Conservation (phyloP, 2,113 vertebrate genomes). For the Meleagris gallopavo region DNA sequence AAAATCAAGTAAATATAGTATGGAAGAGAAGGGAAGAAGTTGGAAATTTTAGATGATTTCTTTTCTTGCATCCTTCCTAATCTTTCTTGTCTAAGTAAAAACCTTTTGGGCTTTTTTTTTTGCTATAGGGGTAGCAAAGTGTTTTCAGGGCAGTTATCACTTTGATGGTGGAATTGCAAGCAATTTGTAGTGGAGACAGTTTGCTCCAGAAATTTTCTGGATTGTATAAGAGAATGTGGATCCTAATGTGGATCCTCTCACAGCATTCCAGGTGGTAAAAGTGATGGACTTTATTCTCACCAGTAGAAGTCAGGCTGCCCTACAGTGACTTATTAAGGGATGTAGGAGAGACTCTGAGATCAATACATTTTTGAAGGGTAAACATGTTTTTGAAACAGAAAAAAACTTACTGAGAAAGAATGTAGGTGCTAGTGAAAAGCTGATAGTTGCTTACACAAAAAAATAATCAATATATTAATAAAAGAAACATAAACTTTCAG, state of each 20-base stretch:
- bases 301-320: background rate
- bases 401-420: background rate
- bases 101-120: background rate
- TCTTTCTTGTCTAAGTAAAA: background rate
- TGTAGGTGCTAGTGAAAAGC: background rate
- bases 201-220: background rate
- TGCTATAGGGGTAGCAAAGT: background rate
- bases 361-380: background rate
- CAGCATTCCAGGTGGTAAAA: background rate
- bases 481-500: accelerated
- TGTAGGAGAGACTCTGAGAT: background rate
- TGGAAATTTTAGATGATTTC: background rate
- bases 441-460: background rate
- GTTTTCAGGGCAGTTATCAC: background rate
- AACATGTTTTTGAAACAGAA: background rate
- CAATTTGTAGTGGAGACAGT: background rate
- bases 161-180: background rate
- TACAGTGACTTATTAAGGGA: background rate
- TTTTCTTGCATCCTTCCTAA: background rate
- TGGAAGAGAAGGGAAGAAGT: background rate
- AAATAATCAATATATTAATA: background rate
- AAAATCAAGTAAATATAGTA: background rate
- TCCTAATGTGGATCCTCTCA: constrained; percentile 34
- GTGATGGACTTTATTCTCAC: background rate
- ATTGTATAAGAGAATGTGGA: background rate